Base-by-base conservation (phyloP, 2,797 vertebrate species). In the Epinephelus malabaricus region DNA sequence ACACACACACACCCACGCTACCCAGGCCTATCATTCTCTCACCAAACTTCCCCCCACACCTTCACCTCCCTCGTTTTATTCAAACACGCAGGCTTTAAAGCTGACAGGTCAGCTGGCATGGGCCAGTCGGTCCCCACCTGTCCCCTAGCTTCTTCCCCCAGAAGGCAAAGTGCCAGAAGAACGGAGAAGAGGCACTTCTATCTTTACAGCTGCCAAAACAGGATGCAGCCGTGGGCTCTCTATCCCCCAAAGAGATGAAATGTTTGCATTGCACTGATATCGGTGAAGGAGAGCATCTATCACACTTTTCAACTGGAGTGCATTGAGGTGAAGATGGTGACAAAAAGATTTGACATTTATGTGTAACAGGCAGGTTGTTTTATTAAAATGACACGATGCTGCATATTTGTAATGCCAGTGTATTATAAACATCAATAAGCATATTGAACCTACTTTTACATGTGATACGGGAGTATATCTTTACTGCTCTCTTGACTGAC, bases 101-200 rank as follows among this genome's bases (percentile, higher is more conserved):
- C 84, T 94, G 94, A 94, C 94, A 94, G 91, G 93, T 93, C 94
- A 92, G 90, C 92, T 93, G 92, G 90, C 90, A 76, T 27, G 67
- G 88, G 81, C 86, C 89, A 88, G 75, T 90, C 85, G 75, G 84
- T 90, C 88, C 89, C 92, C 94, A 94, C 94, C 92, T 94, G 93
- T 92, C 94, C 92, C 89, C 82, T 81, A 59, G 68, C 83, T 84
- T 87, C 79, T 87, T 78, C 68, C 88, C 92, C 89, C 89, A 94
- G 90, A 91, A 93, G 92, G 92, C 88, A 80, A 87, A 84, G 75
- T 90, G 89, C 89, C 90, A 92, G 70, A 88, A 74, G 80, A 91
- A 70, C 17, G 15, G 25, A 83, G 85, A 77, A 66, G 79, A 88
- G 82, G 60, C 77, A 75, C 69, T 88, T 87, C 86, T 82, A 87